Evolutionary conservation across 2,113 vertebrate species (phyloP), one percentile per base, ranked within the genome.

Genomic region (Tyrannus savana): DNA sequence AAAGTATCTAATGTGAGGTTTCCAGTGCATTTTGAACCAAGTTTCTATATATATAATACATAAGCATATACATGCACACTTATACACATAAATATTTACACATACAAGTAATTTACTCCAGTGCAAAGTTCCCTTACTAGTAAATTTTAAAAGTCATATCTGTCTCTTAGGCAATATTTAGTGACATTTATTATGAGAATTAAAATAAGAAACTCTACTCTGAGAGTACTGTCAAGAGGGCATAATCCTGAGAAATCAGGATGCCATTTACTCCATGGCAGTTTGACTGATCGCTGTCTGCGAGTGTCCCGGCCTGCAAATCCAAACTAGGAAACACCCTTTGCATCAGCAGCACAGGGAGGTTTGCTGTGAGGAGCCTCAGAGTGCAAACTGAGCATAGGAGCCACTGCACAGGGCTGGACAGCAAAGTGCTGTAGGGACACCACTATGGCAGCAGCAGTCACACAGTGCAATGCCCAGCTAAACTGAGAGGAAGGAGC

Each of bases 1-100:
- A 74, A 92, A 77, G 37, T 69, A 16, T 42, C 42, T 77, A 71
- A 22, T 33, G 12, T 49, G 55, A 72, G 41, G 9, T 6, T 96
- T 56, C 85, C 80, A 90, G 62, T 23, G 52, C 55, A 91, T 91
- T 95, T 96, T 86, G 64, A 96, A 92, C 41, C 31, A 93, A 30
- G 80, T 80, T 68, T 92, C 33, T 69, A 77, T 74, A 47, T 52
- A 88, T 9, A 55, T 41, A 82, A 42, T 35, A 74, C 8, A 60
- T 2, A 1, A 62, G 12, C 25, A 81, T 55, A 58, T 21, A 75
- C 12, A 69, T n/a, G 73, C 9, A 56, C 11, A 58, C 28, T 84
- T 31, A 88, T 55, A 78, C 12, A 49, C 15, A 63, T 14, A 64
- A 39, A 53, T 53, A 81, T 63, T 78, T 47, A 74, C 27, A 35